phyloP scores from a whole-genome alignment of 2,797 vertebrate species.

The Bovichtus variegatus region DNA sequence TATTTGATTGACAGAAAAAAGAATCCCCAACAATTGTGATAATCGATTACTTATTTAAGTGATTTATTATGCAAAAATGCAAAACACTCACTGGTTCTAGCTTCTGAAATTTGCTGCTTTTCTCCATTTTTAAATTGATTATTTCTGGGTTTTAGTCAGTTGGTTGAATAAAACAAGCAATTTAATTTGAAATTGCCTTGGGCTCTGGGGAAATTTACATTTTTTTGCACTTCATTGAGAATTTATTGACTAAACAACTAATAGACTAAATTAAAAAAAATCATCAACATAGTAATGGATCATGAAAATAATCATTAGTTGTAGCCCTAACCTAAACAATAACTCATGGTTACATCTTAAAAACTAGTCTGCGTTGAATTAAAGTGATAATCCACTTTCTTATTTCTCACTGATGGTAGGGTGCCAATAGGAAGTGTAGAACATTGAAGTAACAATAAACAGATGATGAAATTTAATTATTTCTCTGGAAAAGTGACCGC shows the following conservation, averaged over 20 bases:
- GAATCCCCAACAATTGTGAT: background rate
- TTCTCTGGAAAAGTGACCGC: background rate
- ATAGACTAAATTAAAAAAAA: background rate
- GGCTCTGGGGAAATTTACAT: too few relatives aligned
- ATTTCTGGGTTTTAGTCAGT: background rate
- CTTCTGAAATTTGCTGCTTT: background rate
- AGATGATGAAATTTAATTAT: background rate
- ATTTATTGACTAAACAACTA: background rate
- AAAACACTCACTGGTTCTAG: background rate
- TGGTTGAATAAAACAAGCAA: background rate
- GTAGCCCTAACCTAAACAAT: background rate
- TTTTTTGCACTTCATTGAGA: background rate
- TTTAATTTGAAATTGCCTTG: background rate
- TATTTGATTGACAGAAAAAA: background rate
- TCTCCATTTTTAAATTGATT: background rate
- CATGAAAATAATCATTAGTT: background rate
- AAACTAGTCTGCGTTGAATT: background rate
- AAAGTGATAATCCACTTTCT: background rate
- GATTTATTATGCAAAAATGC: background rate
- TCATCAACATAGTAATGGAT: background rate
- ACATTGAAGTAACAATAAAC: background rate
- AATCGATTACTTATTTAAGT: background rate
- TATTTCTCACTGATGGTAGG: background rate
- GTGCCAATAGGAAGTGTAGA: background rate
- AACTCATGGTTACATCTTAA: background rate